These are phyloP conservation scores for Lasioglossum albipes DNA, from an alignment of 1,140 invertebrate genomes.

Conservation along the genomic window DNA sequence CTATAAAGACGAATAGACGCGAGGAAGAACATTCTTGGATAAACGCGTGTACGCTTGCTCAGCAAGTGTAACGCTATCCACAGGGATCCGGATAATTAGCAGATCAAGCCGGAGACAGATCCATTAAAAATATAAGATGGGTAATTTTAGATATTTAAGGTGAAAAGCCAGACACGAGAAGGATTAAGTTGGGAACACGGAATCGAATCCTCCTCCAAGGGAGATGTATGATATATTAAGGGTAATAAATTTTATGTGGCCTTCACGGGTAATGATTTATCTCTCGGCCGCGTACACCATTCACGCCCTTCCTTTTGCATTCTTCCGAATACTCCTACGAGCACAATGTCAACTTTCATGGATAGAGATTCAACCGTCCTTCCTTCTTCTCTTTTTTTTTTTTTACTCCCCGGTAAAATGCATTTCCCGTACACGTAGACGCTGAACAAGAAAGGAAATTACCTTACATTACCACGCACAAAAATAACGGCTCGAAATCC, in stretches of 20 bases:
- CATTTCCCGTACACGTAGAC: neutral
- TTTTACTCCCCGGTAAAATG: neutral
- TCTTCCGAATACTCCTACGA: neutral
- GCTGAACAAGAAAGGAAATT: neutral
- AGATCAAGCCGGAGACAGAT: neutral
- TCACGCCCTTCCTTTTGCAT: neutral
- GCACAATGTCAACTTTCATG: neutral
- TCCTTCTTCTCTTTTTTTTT: neutral
- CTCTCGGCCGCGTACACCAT: neutral
- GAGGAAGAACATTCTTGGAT: too few relatives aligned
- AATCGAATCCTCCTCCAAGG: constrained; percentile 28
- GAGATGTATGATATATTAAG: constrained; percentile 32
- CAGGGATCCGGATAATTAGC: neutral
- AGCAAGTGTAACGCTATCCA: neutral
- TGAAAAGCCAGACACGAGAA: neutral
- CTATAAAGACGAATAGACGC: too few relatives aligned
- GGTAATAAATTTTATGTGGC: constrained; percentile 30
- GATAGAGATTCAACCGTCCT: neutral
- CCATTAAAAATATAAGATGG: neutral
- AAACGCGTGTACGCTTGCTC: too few relatives aligned
- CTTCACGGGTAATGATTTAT: constrained; percentile 26
- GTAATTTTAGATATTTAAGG: neutral
- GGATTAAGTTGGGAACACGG: constrained; percentile 15
- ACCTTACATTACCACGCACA: neutral
- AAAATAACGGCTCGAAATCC: neutral